These are phyloP conservation scores for Heterodera schachtii DNA, from an alignment of 1,140 invertebrate genomes.

Conservation along the genomic window DNA sequence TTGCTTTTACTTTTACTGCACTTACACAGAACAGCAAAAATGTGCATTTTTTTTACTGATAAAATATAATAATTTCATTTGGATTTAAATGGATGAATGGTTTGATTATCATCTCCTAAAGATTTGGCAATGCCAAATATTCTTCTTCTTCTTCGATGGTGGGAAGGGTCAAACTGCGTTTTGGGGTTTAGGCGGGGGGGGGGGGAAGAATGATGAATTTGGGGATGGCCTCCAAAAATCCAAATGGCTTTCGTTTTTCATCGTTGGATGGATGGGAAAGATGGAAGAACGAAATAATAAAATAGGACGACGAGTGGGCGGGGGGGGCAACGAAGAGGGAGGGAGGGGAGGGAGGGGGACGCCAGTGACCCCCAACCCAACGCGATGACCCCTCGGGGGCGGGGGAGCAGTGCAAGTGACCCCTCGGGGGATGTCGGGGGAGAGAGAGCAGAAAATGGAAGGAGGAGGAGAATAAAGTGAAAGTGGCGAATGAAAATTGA, in stretches of 20 bases:
- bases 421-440: background rate
- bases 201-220: background rate
- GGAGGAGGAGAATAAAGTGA: background rate
- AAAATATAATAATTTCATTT: too few species aligned
- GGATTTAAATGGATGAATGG: background rate
- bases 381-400: background rate
- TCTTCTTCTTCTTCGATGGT: background rate
- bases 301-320: background rate
- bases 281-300: slow-evolving; percentile 3
- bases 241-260: slow-evolving; percentile 2
- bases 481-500: background rate
- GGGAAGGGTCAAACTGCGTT: background rate
- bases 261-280: background rate
- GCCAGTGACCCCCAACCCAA: background rate
- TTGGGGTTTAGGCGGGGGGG: background rate
- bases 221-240: slow-evolving; percentile 1
- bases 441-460: background rate
- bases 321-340: background rate
- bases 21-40: too few species aligned
- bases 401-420: background rate
- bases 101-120: background rate
- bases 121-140: background rate
- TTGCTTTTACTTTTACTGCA: too few species aligned
- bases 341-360: background rate
- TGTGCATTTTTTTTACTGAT: too few species aligned